Evolutionary conservation across 1,140 invertebrate genomes (phyloP).

Genomic region (Nasonia giraulti): DNA sequence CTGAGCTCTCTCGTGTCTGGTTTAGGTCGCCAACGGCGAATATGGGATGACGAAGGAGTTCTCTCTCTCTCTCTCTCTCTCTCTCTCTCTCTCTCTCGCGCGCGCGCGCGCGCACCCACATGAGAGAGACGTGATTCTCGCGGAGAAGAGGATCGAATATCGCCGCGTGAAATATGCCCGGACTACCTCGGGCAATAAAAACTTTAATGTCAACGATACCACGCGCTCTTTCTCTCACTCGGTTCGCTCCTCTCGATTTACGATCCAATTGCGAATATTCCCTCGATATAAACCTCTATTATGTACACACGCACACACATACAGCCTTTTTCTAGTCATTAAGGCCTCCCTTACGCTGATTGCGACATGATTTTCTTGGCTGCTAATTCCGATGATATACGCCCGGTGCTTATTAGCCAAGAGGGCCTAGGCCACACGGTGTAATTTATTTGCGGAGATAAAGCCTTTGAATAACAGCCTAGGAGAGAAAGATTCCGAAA

Average conservation of each 20-base stretch:
- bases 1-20: too few species aligned
- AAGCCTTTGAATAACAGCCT: not conserved
- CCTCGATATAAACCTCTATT: conserved; percentile 32
- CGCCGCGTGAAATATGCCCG: conserved; percentile 28
- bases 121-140: conserved; percentile 30
- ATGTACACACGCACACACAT: not conserved
- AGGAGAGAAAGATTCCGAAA: conserved; percentile 14
- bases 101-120: conserved; percentile 31
- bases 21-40: conserved; percentile 56
- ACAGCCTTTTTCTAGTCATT: not conserved
- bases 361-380: conserved; percentile 7
- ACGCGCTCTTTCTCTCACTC: too few species aligned
- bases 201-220: conserved; percentile 43
- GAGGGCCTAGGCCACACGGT: not conserved
- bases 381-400: conserved; percentile 9
- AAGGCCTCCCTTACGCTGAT: conserved; percentile 11
- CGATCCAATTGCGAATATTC: conserved; percentile 30
- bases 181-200: conserved; percentile 20
- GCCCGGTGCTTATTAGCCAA: not conserved
- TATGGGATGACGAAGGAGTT: conserved; percentile 54
- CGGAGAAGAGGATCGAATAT: conserved; percentile 17
- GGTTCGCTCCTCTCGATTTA: conserved; percentile 26
- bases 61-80: conserved; percentile 31
- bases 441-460: not conserved
- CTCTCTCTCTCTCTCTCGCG: not conserved